Conservation (phyloP, 2,888 invertebrate species). For the Drosophila percnosoma region DNA sequence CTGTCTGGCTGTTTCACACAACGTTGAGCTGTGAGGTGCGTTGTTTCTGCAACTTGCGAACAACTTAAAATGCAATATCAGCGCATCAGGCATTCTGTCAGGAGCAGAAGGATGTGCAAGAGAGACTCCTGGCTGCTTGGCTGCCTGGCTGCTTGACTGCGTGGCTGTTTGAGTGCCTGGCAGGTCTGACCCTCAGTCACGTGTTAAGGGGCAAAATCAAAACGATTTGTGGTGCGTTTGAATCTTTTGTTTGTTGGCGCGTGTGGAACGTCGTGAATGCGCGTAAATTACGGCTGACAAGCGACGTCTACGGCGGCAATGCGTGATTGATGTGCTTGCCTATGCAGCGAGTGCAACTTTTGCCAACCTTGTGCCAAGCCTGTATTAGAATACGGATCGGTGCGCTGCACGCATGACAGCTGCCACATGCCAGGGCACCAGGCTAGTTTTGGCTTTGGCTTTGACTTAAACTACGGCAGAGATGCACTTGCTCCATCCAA, state of each 20-base stretch:
- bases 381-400: constrained; percentile 5
- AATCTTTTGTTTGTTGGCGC: constrained; percentile 72
- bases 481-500: constrained; percentile 47
- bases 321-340: constrained; percentile 71
- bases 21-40: neutral
- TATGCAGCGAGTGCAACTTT: constrained; percentile 64
- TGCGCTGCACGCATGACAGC: constrained; percentile 72
- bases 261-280: constrained; percentile 58
- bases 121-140: neutral
- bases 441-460: constrained; percentile 15
- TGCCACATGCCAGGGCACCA: constrained; percentile 57
- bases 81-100: constrained; percentile 38
- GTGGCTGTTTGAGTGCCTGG: constrained; percentile 1
- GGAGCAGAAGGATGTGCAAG: constrained; percentile 1
- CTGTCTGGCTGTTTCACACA: neutral
- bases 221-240: constrained; percentile 62
- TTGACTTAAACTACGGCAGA: constrained; percentile 58
- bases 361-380: constrained; percentile 44
- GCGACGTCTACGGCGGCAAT: constrained; percentile 65
- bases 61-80: constrained; percentile 38
- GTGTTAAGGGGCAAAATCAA: constrained; percentile 61
- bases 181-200: constrained; percentile 57
- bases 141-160: neutral
- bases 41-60: neutral
- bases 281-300: constrained; percentile 78